Evolutionary conservation across 37 sponge, comb jelly and placozoan genomes (phyloP).

Genomic region (Tethya wilhelma): DNA sequence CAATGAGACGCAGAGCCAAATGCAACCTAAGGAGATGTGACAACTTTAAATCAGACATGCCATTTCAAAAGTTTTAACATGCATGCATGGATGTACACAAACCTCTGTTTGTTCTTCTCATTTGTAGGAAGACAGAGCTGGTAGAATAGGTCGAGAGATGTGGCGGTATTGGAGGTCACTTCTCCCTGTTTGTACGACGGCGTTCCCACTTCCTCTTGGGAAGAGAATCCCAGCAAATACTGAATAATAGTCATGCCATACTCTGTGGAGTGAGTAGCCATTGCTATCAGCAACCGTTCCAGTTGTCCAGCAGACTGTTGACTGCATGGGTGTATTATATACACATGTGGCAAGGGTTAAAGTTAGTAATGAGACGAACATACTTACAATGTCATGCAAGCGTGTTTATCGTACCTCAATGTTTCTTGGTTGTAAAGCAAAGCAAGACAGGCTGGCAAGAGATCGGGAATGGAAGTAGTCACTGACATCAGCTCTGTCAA

Average conservation of each 20-base stretch:
- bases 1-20: slow-evolving; percentile 25
- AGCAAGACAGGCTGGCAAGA: slow-evolving; percentile 51
- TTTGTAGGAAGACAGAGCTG: slow-evolving; percentile 14
- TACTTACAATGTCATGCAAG: too few species aligned
- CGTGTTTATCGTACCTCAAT: background rate
- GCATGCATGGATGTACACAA: background rate
- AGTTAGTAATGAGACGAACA: too few species aligned
- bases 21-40: background rate
- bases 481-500: background rate
- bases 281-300: background rate
- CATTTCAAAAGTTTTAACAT: background rate
- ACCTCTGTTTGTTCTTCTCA: slow-evolving; percentile 31
- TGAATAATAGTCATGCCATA: slow-evolving; percentile 23
- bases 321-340: background rate
- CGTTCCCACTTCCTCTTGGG: background rate
- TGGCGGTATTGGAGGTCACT: background rate
- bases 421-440: slow-evolving; percentile 24
- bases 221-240: slow-evolving; percentile 43
- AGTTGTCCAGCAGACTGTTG: slow-evolving; percentile 13
- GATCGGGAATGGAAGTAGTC: slow-evolving; percentile 16
- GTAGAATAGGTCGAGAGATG: slow-evolving; percentile 24
- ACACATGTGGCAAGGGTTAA: background rate
- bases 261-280: slow-evolving; percentile 31
- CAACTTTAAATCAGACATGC: background rate
- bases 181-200: background rate